Base-by-base conservation (phyloP, 2,797 vertebrate species). In the Sardinella longiceps region DNA sequence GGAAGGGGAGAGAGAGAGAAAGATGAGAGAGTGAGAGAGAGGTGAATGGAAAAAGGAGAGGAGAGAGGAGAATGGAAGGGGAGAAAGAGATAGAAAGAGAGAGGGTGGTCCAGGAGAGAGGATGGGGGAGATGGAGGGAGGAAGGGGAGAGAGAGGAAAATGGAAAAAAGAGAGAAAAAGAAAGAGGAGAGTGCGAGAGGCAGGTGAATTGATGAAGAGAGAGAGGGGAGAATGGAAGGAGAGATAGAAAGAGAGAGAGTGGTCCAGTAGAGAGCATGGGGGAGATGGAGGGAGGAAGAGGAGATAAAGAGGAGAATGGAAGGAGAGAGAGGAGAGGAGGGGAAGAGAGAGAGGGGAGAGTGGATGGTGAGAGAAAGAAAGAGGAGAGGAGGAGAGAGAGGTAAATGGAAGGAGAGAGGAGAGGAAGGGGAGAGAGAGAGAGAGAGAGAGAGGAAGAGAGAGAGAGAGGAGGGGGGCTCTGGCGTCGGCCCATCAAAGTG, bases 401-500 rank as follows among this genome's bases (percentile, higher is more conserved):
- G 50, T n/a, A n/a, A n/a, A n/a, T n/a, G 14, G 51, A 53, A 23
- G 3, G 51, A 6, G 4, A 23, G 51, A 51, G 50, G 15, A 15
- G 14, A 11, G 14, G 51, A 53, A 23, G 3, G 51, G 20, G 4
- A 23, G 51, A 53, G 51, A 20, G 51, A 48, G 51, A 30, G 63
- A 10, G 70, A 20, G 33, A 77, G 70, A 37, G 11, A 25, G 63
- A n/a, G 56, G 56, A n/a, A n/a, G 58, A n/a, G 46, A 60, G 56
- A n/a, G n/a, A n/a, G n/a, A n/a, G n/a, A n/a, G n/a, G n/a, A n/a
- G n/a, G n/a, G n/a, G 28, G 12, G 28, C 30, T 43, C 15, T 39
- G 70, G 70, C 20, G 5, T 77, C 58, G 39, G 74, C 77, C 82
- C 85, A 77, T 63, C 81, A 83, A 83, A 86, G 70, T 83, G 85